Evolutionary conservation across 1,140 invertebrate species (phyloP).

Genomic region (Zaprionus camerounensis): DNA sequence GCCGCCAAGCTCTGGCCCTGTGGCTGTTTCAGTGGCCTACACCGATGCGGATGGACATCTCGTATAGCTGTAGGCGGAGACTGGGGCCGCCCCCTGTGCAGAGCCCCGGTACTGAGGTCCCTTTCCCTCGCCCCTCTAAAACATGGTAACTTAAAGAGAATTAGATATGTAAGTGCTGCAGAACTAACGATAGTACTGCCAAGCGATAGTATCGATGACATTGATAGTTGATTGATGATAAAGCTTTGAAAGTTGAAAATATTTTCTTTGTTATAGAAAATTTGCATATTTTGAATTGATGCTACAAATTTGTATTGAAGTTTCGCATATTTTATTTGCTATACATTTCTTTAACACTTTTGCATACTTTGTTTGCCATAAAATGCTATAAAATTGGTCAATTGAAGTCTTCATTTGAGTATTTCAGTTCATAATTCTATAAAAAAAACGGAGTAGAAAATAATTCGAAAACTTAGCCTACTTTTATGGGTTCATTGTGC

Average conservation of each 20-base stretch:
- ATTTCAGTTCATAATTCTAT: not conserved
- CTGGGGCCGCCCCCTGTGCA: constrained; percentile 49
- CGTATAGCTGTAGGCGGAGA: constrained; percentile 82
- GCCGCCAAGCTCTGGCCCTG: constrained; percentile 22
- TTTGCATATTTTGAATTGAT: too few species aligned
- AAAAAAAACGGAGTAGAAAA: not conserved
- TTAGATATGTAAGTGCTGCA: constrained; percentile 1
- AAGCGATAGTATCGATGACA: not conserved
- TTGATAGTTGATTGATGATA: not conserved
- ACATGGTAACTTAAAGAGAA: not conserved
- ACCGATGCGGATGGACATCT: constrained; percentile 83
- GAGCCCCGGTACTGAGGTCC: constrained; percentile 62
- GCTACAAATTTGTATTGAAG: not conserved
- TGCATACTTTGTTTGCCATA: not conserved
- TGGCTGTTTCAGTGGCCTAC: constrained; percentile 68
- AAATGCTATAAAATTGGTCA: not conserved
- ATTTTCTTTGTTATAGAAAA: not conserved
- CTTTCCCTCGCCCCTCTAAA: not conserved
- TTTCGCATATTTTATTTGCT: not conserved
- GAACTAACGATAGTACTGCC: not conserved
- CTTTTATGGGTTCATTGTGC: constrained; percentile 9
- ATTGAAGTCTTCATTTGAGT: not conserved
- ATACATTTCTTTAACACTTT: not conserved
- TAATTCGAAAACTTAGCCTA: constrained; percentile 7
- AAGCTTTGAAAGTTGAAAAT: not conserved